These are phyloP conservation scores for Penaeus japonicus DNA, from an alignment of 1,140 invertebrate species.

Conservation along the genomic window DNA sequence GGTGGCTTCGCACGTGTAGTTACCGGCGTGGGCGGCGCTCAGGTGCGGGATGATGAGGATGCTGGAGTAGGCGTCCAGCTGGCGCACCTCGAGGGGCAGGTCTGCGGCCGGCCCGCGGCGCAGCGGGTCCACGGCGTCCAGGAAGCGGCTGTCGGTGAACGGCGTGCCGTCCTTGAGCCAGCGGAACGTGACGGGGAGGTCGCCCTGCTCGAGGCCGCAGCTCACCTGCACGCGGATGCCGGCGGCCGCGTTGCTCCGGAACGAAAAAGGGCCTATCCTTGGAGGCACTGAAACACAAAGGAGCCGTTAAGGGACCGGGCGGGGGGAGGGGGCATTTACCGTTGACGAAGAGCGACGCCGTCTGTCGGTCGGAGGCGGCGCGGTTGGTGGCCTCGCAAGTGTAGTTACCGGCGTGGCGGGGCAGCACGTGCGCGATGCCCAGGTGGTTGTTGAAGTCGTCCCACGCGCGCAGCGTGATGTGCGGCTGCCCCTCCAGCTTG, in stretches of 20 bases:
- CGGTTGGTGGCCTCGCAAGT: conserved; percentile 76
- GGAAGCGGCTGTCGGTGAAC: background rate
- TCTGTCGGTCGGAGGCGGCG: conserved; percentile 71
- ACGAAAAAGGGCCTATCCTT: conserved; percentile 65
- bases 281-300: conserved; percentile 64
- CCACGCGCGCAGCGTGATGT: conserved; percentile 36
- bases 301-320: background rate
- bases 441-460: conserved; percentile 69
- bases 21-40: conserved; percentile 72
- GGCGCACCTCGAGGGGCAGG: conserved; percentile 68
- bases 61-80: conserved; percentile 73
- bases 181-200: conserved; percentile 76
- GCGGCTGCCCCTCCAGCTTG: conserved; percentile 63
- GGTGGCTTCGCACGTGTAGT: conserved; percentile 69
- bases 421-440: conserved; percentile 40
- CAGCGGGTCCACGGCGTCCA: background rate
- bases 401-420: conserved; percentile 71
- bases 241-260: conserved; percentile 62
- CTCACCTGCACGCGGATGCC: conserved; percentile 62
- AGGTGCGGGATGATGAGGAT: conserved; percentile 71
- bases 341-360: conserved; percentile 66
- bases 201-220: conserved; percentile 78
- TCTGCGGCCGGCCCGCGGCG: conserved; percentile 15
- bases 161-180: conserved; percentile 78
- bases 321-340: conserved; percentile 60